Conservation (phyloP, 2,113 vertebrate genomes). For the Castor canadensis region DNA sequence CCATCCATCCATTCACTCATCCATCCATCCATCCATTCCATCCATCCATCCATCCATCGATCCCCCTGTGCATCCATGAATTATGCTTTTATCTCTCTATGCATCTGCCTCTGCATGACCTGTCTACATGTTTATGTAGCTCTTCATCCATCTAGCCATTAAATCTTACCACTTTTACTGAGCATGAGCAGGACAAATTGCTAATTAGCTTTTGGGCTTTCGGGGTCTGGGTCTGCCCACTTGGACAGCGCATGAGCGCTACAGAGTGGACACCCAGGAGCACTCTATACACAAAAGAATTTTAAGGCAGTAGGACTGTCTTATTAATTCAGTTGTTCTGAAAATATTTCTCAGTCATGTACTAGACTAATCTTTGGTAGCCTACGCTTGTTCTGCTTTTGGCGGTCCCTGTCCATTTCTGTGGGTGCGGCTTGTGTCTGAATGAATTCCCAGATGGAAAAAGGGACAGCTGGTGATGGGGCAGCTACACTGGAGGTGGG, state of each 20-base stretch:
- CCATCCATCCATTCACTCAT: too few species aligned
- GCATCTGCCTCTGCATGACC: background rate
- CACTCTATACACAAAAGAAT: background rate
- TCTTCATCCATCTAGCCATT: background rate
- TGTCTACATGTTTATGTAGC: background rate
- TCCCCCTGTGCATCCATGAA: background rate
- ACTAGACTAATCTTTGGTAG: background rate
- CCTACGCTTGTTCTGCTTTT: fast-evolving
- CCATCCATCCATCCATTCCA: too few species aligned
- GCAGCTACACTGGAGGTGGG: fast-evolving
- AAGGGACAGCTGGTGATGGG: too few species aligned
- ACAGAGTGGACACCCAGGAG: background rate
- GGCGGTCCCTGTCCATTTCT: too few species aligned
- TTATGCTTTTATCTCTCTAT: too few species aligned
- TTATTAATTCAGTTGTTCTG: background rate
- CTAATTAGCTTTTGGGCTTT: background rate
- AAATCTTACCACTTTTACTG: background rate
- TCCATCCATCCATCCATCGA: background rate
- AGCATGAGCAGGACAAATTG: background rate
- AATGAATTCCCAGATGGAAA: fast-evolving
- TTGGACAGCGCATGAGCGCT: background rate
- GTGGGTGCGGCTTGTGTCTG: too few species aligned
- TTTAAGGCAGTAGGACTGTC: too few species aligned
- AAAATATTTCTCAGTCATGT: background rate
- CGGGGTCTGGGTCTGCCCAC: background rate